A percentile compares a stretch with the other conserved stretches of the same genome.
These are phyloP conservation scores for Drosophila neonasuta DNA, from an alignment of 2,888 invertebrate genomes.

Conservation along the genomic window DNA sequence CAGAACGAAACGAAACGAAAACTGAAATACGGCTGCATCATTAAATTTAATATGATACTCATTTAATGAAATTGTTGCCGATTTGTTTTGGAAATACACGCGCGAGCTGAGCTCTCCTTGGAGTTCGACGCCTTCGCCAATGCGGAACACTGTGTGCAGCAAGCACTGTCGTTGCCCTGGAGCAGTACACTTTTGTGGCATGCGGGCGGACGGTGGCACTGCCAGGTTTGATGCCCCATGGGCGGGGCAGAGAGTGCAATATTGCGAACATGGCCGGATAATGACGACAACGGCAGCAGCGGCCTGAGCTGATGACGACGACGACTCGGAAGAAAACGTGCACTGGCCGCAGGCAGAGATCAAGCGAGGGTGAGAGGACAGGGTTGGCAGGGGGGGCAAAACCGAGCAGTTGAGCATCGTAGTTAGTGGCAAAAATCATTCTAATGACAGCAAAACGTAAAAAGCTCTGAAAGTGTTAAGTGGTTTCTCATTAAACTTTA, in stretches of 20 bases:
- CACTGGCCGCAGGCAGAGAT: conserved; percentile 46
- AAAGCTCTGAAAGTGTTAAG: conserved; percentile 79
- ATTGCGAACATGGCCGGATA: conserved; percentile 76
- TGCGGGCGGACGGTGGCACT: conserved; percentile 56
- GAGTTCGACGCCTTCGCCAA: conserved; percentile 67
- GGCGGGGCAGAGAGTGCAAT: conserved; percentile 72
- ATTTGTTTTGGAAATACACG: conserved; percentile 83
- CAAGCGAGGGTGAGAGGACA: conserved; percentile 1
- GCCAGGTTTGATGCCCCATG: conserved; percentile 41
- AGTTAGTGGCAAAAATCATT: conserved; percentile 77
- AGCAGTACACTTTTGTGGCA: conserved; percentile 54
- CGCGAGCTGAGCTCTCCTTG: conserved; percentile 62
- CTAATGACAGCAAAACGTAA: conserved; percentile 77
- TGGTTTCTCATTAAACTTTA: conserved; percentile 80
- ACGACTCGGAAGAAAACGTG: conserved; percentile 56
- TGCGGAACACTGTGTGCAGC: conserved; percentile 40
- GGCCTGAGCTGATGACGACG: conserved; percentile 49
- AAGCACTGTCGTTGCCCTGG: conserved; percentile 40
- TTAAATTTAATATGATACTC: conserved; percentile 83
- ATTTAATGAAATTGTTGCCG: conserved; percentile 83
- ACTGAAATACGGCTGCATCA: conserved; percentile 83
- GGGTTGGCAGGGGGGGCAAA: not conserved
- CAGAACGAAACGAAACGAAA: conserved; percentile 73
- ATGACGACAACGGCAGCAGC: conserved; percentile 62
- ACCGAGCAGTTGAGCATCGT: conserved; percentile 52